Percentiles rank a stretch among this genome's conserved stretches.
Evolutionary conservation across 2,888 invertebrate species (phyloP).

Genomic region (Synergus itoensis): DNA sequence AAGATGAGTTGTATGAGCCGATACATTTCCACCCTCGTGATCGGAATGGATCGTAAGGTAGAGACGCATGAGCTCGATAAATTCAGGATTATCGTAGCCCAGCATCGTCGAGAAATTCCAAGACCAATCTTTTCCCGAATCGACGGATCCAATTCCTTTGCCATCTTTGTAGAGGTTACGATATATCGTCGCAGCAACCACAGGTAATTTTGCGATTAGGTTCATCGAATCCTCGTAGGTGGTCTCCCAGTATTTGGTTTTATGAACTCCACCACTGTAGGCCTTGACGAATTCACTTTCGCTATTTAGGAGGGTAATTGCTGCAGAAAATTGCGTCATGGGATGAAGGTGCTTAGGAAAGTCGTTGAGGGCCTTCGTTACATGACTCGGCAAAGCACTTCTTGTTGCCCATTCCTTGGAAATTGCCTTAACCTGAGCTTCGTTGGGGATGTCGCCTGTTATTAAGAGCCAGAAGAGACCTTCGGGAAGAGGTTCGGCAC

Average conservation of each 20-base stretch:
- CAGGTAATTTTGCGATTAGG: constrained; percentile 95
- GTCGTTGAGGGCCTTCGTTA: constrained; percentile 95
- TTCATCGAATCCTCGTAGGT: constrained; percentile 96
- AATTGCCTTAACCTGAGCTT: constrained; percentile 83
- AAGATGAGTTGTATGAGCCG: constrained; percentile 95
- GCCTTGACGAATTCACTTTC: constrained; percentile 96
- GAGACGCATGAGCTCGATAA: constrained; percentile 94
- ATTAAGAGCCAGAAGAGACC: constrained; percentile 96
- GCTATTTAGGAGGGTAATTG: constrained; percentile 93
- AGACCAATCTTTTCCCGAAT: constrained; percentile 94
- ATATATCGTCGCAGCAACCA: constrained; percentile 96
- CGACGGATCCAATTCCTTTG: constrained; percentile 92
- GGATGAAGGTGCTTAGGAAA: constrained; percentile 94
- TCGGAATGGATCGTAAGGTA: constrained; percentile 96
- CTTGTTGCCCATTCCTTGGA: constrained; percentile 83
- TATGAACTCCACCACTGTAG: constrained; percentile 92
- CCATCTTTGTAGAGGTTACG: constrained; percentile 87
- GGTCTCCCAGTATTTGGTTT: constrained; percentile 94
- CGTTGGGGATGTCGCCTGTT: constrained; percentile 92
- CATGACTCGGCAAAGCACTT: constrained; percentile 91
- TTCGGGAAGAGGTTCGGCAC: constrained; percentile 93
- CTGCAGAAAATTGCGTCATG: constrained; percentile 96
- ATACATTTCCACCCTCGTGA: constrained; percentile 98
- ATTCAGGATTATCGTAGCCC: constrained; percentile 90
- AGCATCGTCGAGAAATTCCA: constrained; percentile 95